Percentiles rank a stretch among this genome's conserved stretches.
Evolutionary conservation across 2,888 invertebrate genomes (phyloP).

Genomic region (Neria commutata): DNA sequence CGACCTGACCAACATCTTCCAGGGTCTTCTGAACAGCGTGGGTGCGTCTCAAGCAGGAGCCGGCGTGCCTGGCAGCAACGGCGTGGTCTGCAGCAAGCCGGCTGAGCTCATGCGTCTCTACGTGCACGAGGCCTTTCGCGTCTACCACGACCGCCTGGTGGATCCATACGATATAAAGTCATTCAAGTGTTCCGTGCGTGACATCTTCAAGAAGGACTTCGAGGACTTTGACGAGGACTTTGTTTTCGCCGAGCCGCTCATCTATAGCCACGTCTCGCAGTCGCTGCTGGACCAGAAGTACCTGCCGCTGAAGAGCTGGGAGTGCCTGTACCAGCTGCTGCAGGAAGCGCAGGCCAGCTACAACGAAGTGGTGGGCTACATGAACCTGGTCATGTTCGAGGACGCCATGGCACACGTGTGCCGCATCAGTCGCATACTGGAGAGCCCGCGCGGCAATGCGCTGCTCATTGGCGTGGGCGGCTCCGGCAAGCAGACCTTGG

Average conservation of each 20-base stretch:
- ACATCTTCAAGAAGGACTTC: conserved; percentile 81
- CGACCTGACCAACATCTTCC: conserved; percentile 92
- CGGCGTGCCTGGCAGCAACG: conserved; percentile 33
- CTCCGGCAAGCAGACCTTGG: conserved; percentile 91
- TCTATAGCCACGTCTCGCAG: conserved; percentile 91
- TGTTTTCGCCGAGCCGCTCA: conserved; percentile 77
- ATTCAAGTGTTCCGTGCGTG: conserved; percentile 76
- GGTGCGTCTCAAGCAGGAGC: conserved; percentile 64
- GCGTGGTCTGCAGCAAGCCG: conserved; percentile 66
- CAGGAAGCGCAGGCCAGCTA: conserved; percentile 83
- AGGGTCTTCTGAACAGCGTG: conserved; percentile 85
- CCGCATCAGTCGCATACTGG: conserved; percentile 90
- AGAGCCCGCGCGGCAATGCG: conserved; percentile 90
- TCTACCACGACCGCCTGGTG: conserved; percentile 90
- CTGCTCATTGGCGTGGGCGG: conserved; percentile 95
- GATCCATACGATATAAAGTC: conserved; percentile 78
- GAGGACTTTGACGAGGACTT: conserved; percentile 78
- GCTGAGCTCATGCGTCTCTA: conserved; percentile 82
- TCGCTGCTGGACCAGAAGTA: conserved; percentile 83
- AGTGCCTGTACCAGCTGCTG: conserved; percentile 74
- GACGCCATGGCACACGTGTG: conserved; percentile 95
- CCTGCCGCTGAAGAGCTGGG: conserved; percentile 78
- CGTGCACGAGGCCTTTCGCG: conserved; percentile 89
- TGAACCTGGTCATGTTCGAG: conserved; percentile 95
- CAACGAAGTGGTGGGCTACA: conserved; percentile 87